phyloP scores from a whole-genome alignment of 2,888 invertebrate species.

The Endotricha flammealis region DNA sequence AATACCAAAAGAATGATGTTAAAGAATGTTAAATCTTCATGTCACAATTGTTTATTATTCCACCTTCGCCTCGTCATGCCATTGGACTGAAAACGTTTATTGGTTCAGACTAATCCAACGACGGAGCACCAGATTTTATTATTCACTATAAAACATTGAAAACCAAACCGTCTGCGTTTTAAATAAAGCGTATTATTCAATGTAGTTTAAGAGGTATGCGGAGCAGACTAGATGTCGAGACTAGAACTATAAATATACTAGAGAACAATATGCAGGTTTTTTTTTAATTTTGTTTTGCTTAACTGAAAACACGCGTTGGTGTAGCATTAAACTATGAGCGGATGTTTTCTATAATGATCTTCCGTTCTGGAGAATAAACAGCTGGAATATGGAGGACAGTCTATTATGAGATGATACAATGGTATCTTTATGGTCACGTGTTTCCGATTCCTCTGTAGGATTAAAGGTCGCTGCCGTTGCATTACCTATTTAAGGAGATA shows the following conservation, averaged over 20 bases:
- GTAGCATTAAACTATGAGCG: constrained; percentile 3
- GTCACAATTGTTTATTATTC: background rate
- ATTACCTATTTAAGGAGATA: too few relatives aligned
- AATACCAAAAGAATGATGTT: too few relatives aligned
- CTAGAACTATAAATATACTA: constrained; percentile 5
- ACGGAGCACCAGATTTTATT: constrained; percentile 9
- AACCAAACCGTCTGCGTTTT: constrained; percentile 2
- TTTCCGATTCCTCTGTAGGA: too few relatives aligned
- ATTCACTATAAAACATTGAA: constrained; percentile 1
- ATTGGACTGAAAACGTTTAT: constrained; percentile 7
- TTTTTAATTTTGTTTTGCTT: constrained; percentile 12
- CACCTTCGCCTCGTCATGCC: background rate
- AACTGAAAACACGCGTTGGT: constrained; percentile 9
- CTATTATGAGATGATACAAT: too few relatives aligned
- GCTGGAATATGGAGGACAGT: too few relatives aligned
- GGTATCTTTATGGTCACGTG: too few relatives aligned
- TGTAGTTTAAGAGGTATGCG: constrained; percentile 4
- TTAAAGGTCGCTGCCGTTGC: too few relatives aligned
- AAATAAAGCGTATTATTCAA: constrained; percentile 5
- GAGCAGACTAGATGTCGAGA: constrained; percentile 5
- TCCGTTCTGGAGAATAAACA: too few relatives aligned
- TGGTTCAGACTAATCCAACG: constrained; percentile 6
- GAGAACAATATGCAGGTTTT: constrained; percentile 14
- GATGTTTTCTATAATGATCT: constrained; percentile 1
- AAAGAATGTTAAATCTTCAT: background rate